phyloP scores from a whole-genome alignment of 1,140 invertebrate species.

The Sipha flava region DNA sequence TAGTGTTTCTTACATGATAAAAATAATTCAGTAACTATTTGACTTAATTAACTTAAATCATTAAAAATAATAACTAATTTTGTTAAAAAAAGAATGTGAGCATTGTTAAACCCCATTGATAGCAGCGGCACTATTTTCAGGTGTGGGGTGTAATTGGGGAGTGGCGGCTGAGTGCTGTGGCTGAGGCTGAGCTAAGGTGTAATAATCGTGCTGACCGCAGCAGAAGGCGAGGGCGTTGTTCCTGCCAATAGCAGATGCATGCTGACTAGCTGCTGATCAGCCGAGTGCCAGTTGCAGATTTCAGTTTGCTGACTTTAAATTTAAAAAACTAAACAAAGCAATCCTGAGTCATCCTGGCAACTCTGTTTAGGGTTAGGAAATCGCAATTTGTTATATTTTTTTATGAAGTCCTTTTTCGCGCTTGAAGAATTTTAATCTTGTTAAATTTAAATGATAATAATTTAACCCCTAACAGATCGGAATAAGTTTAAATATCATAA shows the following conservation, averaged over 20 bases:
- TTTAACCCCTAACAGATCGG: background rate
- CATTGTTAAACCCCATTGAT: slow-evolving; percentile 24
- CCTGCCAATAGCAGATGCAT: slow-evolving; percentile 27
- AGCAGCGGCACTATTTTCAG: slow-evolving; percentile 30
- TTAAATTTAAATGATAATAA: background rate
- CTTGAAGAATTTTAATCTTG: background rate
- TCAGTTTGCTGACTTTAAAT: slow-evolving; percentile 22
- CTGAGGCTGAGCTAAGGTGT: slow-evolving; percentile 30
- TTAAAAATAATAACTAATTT: background rate
- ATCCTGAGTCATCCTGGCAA: slow-evolving; percentile 25
- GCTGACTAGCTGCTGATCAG: slow-evolving; percentile 30
- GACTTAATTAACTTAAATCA: background rate
- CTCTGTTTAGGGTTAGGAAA: slow-evolving; percentile 30
- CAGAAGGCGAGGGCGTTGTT: slow-evolving; percentile 31
- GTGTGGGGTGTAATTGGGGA: slow-evolving; percentile 30
- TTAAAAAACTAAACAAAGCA: slow-evolving; percentile 15
- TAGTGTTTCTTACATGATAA: background rate
- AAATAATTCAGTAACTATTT: too few relatives aligned
- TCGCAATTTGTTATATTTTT: background rate
- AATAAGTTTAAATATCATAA: background rate
- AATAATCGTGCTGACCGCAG: slow-evolving; percentile 28
- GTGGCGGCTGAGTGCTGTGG: slow-evolving; percentile 27
- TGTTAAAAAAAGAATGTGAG: slow-evolving; percentile 2
- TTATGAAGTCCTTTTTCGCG: background rate
- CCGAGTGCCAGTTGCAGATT: slow-evolving; percentile 31